Percentiles rank a stretch among this genome's conserved stretches.
phyloP scores from a whole-genome alignment of 2,113 vertebrate genomes.

The Lycocorax pyrrhopterus region DNA sequence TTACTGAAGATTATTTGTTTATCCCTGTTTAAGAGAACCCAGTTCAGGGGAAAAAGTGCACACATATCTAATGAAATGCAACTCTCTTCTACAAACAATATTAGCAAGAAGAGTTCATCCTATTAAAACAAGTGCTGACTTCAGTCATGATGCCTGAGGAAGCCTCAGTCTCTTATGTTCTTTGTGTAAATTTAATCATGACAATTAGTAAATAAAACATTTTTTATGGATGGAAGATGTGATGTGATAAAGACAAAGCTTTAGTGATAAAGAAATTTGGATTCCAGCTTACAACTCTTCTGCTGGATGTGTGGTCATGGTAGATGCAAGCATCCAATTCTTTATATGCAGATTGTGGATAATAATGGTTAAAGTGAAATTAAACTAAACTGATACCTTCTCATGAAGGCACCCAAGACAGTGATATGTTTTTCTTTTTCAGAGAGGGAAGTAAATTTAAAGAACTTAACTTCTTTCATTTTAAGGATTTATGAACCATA shows the following conservation, averaged over 20 bases:
- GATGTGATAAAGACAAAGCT: neutral
- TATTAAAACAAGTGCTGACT: neutral
- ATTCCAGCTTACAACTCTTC: neutral
- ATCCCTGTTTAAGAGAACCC: neutral
- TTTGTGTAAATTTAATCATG: neutral
- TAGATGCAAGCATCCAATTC: neutral
- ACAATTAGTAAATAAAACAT: neutral
- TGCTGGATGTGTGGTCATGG: neutral
- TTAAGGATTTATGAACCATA: neutral
- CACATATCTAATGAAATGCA: neutral
- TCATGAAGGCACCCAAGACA: neutral
- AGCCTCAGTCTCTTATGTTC: neutral
- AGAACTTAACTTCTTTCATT: neutral
- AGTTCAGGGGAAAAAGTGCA: neutral
- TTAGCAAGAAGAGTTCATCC: neutral
- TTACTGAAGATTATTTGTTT: neutral
- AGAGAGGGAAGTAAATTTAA: neutral
- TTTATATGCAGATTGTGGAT: neutral
- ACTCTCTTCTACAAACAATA: neutral
- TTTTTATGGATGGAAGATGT: neutral
- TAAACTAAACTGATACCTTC: neutral
- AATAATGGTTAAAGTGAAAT: neutral
- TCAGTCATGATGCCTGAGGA: neutral
- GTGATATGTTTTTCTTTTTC: neutral
- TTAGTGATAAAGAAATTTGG: neutral